phyloP scores from a whole-genome alignment of 2,797 vertebrate genomes.

The Onychomys arenicola region DNA sequence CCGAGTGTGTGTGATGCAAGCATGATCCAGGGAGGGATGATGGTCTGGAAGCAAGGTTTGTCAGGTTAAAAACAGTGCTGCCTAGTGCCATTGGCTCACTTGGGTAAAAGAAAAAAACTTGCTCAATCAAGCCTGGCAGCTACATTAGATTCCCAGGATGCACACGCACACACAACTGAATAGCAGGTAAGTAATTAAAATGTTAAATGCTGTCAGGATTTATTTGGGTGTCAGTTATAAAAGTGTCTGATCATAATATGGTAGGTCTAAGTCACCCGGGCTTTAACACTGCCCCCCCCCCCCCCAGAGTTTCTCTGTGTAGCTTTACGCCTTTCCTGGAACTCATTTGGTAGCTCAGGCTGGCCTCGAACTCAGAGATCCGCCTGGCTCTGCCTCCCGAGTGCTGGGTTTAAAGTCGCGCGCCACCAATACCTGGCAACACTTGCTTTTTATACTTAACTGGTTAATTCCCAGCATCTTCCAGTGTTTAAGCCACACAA shows the following conservation, averaged over 20 bases:
- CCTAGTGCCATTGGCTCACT: neutral
- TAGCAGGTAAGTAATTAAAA: neutral
- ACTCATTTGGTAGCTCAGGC: no score
- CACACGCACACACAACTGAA: neutral
- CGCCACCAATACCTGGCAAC: no score
- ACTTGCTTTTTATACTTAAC: slow-evolving; percentile 32
- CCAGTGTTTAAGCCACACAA: neutral
- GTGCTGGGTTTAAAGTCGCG: no score
- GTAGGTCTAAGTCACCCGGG: neutral
- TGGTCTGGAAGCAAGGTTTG: slow-evolving; percentile 37
- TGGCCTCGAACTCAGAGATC: no score
- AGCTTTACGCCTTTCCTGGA: no score
- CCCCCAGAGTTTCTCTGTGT: no score
- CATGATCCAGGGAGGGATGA: slow-evolving; percentile 45
- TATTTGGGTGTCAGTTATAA: slow-evolving; percentile 50
- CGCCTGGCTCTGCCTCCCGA: no score
- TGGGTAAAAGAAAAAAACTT: neutral
- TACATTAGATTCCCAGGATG: neutral
- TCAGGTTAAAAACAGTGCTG: slow-evolving; percentile 53
- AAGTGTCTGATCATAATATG: slow-evolving; percentile 28
- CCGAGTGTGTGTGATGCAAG: slow-evolving; percentile 36
- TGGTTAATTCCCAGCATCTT: neutral
- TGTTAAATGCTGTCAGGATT: no score
- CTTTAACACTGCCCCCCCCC: slow-evolving; percentile 41
- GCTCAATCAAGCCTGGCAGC: neutral